Evolutionary conservation across 2,113 vertebrate genomes (phyloP), one percentile per base, ranked within the genome.

Genomic region (Rafetus swinhoei): DNA sequence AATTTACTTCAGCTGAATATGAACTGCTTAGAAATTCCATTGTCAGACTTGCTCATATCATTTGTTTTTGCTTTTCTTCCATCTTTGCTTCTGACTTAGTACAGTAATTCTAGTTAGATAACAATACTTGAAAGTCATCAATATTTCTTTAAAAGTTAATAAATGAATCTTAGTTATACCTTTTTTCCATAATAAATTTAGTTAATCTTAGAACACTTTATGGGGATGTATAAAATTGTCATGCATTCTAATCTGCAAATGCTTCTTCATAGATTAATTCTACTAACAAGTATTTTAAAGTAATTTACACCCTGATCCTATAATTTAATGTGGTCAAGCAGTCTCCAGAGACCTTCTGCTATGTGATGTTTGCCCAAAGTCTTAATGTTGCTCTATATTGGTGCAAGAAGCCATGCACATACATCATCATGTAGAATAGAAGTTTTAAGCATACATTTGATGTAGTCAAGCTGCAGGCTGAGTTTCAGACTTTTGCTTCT

Each of bases 391-490:
- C 65, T 69, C 4, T 69, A 9, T 35, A 16, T 35, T 69, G 15
- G 65, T 69, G 32, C 32, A 72, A n/a, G 65, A 35, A 72, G 18
- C 83, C 32, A 29, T 80, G 69, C 87, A 1, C 69, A 56, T 15
- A 57, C 3, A 1, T 87, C 92, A 80, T 1, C 32, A 52, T 82
- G 6, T 2, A 87, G 55, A 81, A 60, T 80, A 84, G 59, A 82
- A 24, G 74, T 14, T 3, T 90, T 7, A 2, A 39, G 4, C 54
- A 2, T 52, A 89, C 29, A 16, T 77, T 35, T 52, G 79, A 14
- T 80, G 60, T 39, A 5, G 54, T 19, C 0, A 1, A 72, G 2
- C 2, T 77, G 19, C 19, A 35, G 4, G 2, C 1, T 24, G 27
- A 59, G 2, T 24, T 82, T 90, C 32, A 82, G 62, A 5, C 24